These are phyloP conservation scores for Thinocorus orbignyianus DNA, from an alignment of 2,113 vertebrate species.

Conservation along the genomic window DNA sequence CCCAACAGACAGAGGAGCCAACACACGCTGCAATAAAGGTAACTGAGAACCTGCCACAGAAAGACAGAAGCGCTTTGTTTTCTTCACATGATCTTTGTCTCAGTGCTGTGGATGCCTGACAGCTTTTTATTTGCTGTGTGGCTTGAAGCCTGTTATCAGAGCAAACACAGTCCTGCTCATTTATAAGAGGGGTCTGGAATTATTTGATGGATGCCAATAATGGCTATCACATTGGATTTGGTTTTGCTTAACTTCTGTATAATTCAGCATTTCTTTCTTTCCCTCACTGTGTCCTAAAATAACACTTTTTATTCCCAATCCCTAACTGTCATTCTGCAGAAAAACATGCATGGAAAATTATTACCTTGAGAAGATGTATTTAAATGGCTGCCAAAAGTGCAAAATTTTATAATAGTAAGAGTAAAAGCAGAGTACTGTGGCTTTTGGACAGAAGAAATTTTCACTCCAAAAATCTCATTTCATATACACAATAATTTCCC, in stretches of 20 bases:
- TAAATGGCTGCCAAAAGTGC: not conserved
- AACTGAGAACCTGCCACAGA: not conserved
- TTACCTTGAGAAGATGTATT: not conserved
- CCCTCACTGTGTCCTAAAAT: conserved; percentile 12
- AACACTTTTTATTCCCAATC: conserved; percentile 12
- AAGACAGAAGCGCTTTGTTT: not conserved
- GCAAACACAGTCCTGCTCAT: not conserved
- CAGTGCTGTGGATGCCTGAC: not conserved
- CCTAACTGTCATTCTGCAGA: not conserved
- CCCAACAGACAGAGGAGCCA: not conserved
- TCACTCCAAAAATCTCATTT: not conserved
- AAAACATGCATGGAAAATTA: conserved; percentile 26
- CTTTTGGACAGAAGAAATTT: not conserved
- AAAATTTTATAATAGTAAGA: not conserved
- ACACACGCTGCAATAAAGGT: not conserved
- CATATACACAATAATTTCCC: not conserved
- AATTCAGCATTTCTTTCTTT: not conserved
- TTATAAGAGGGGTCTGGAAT: not conserved
- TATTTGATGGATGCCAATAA: not conserved
- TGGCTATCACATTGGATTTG: not conserved
- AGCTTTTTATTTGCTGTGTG: not conserved
- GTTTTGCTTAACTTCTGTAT: not conserved
- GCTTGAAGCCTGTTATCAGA: not conserved
- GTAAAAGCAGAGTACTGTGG: not conserved
- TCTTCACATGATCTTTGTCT: conserved; percentile 3